Conservation (phyloP, 2,797 vertebrate species). For the Rhabdomys pumilio region DNA sequence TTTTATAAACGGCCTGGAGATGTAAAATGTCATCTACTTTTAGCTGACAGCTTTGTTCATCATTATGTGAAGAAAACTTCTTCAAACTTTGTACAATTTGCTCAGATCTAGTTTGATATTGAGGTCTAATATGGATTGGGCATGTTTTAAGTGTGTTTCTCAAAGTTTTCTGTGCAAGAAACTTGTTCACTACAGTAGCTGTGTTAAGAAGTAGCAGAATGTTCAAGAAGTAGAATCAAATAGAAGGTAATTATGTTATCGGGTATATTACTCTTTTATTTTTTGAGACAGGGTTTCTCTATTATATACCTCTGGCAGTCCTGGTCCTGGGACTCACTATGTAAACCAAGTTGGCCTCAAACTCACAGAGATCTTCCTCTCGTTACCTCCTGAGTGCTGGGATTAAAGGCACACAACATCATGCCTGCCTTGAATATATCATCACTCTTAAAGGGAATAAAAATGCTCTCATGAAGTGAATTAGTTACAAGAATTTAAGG, state of each 20-base stretch:
- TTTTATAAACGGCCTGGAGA: background rate
- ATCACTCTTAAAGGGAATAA: background rate
- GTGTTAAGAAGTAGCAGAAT: background rate
- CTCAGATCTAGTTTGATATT: background rate
- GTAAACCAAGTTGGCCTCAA: background rate
- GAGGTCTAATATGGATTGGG: background rate
- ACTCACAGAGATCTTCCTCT: background rate
- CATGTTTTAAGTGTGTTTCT: background rate
- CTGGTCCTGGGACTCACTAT: background rate
- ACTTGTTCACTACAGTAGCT: background rate
- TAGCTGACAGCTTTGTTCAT: background rate
- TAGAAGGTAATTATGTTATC: background rate
- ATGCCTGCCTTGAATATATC: too few species aligned
- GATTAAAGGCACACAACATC: background rate
- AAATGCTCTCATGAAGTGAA: background rate
- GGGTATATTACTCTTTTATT: background rate
- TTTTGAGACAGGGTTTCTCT: background rate
- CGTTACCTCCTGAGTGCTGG: background rate
- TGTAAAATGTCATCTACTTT: background rate
- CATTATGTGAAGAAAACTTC: background rate
- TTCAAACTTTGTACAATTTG: background rate
- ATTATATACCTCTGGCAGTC: background rate
- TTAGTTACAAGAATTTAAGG: background rate
- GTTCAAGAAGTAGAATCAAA: background rate
- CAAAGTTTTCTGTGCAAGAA: background rate